Base-by-base conservation (phyloP, 2,888 invertebrate species). In the Nomada ferruginata region DNA sequence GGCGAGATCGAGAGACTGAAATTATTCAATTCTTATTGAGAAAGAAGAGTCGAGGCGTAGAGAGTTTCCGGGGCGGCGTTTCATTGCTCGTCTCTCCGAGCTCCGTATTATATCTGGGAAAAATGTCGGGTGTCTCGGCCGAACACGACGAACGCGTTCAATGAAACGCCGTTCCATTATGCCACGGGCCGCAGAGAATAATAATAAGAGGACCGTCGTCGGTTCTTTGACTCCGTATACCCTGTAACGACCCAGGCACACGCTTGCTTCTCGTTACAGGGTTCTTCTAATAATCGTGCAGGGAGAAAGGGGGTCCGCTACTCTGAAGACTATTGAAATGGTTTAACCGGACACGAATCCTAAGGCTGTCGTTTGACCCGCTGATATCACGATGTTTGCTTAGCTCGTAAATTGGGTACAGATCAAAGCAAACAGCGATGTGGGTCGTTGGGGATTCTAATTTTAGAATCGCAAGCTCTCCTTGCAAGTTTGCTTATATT, bases 141-240 rank as follows among this genome's bases (percentile, higher is more conserved):
- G 76, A 55, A 59, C 63, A 20, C 26, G 61, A 53, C 60, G 57
- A 29, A 50, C 42, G 69, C 68, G 74, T 76, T 74, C 85, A 74
- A 76, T 61, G 75, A 60, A 36, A 85, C 44, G 73, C 42, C 65
- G 69, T 74, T 76, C 79, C 70, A 79, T 82, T 85, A 82, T 79
- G 55, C 60, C 76, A 55, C 70, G 66, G 79, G 72, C 69, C 71
- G 70, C 64, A 53, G 65, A 44, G 70, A 85, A 85, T 79, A 83
- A 79, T 85, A 85, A 85, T 85, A 85, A 85, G 60, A 69, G 74
- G 76, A 72, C 63, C 53, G 26, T 50, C 50, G 57, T 70, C 80
- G 66, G 72, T 83, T 80, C 83, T 83, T 80, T 83, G 47, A 26
- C 59, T 73, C 63, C 74, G 68, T 72, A 70, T 68, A 53, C 29